phyloP scores from a whole-genome alignment of 1,140 invertebrate species.

The Coenobita brevimanus region DNA sequence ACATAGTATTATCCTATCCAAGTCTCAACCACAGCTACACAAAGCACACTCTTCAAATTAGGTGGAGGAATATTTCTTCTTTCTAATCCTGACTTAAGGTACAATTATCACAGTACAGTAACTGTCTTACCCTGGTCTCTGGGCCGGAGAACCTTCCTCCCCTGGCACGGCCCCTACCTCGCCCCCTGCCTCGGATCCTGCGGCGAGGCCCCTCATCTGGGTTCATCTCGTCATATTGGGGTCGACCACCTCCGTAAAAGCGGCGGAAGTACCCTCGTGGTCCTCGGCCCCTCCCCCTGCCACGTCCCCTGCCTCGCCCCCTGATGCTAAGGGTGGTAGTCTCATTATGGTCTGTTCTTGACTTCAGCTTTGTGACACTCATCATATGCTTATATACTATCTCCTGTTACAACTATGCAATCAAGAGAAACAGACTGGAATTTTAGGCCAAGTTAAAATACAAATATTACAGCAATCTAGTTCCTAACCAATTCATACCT shows the following conservation, averaged over 20 bases:
- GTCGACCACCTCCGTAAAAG: conserved; percentile 77
- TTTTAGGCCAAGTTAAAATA: too few species aligned
- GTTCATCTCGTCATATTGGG: conserved; percentile 54
- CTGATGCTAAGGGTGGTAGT: too few species aligned
- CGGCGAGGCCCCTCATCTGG: conserved; percentile 63
- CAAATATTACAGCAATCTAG: too few species aligned
- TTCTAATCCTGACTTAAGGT: neutral
- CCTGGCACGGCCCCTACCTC: conserved; percentile 36
- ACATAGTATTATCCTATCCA: neutral
- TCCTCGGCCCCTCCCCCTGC: conserved; percentile 67
- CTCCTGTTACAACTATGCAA: too few species aligned
- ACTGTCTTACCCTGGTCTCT: conserved; percentile 54
- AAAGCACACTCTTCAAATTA: neutral
- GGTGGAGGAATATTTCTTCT: conserved; percentile 40
- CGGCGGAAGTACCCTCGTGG: conserved; percentile 73
- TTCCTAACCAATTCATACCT: too few species aligned
- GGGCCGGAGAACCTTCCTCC: conserved; percentile 2
- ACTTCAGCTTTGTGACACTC: too few species aligned
- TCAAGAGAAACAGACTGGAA: too few species aligned
- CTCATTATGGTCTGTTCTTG: too few species aligned
- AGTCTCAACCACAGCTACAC: neutral
- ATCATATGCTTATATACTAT: too few species aligned
- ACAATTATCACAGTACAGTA: neutral
- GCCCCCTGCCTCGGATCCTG: conserved; percentile 66
- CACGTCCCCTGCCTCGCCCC: conserved; percentile 58